Evolutionary conservation across 1,140 invertebrate genomes (phyloP), one percentile per base, ranked within the genome.

Genomic region (Pteromalus puparum): DNA sequence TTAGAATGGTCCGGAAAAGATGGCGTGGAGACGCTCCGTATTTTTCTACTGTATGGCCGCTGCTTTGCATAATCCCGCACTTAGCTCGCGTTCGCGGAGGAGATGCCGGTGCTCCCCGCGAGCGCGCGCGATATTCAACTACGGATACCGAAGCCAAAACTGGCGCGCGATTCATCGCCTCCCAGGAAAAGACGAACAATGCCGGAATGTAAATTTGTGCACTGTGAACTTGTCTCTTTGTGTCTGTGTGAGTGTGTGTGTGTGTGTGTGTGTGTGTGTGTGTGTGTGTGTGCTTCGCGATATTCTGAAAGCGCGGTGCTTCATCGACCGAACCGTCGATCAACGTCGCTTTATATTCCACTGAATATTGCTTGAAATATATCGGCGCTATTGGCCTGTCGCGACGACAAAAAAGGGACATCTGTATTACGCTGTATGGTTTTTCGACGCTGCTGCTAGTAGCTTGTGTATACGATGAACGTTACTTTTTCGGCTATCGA

Each of bases 1-100:
- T 93, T 93, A 93, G 92, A 93, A 93, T 93, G 91, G 91, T 91
- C 92, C 92, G 92, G 92, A 93, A 93, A 93, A 93, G 92, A 93
- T 93, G 92, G 92, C 92, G 92, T 90, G 87, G 92, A 93, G 92
- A 92, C 90, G 92, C 92, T 93, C 92, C 92, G 92, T 93, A 93
- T 93, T 93, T 93, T 93, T 93, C 93, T 93, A 93, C 91, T 93
- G 92, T 93, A 93, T 93, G 92, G 92, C 91, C 92, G 89, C 91
- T 93, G 91, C 89, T 93, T 93, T 93, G 92, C 92, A 93, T 93
- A 93, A 93, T 93, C 92, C 92, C 89, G 92, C 92, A 93, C 92
- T 93, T 93, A 93, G 92, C 92, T 93, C 92, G 91, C 89, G 61
- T 73, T 76, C 74, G 70, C 85, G 84, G 34, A 34, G 48, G 75